phyloP scores from a whole-genome alignment of 1,140 invertebrate species.

The Panagrolaimus sp. region DNA sequence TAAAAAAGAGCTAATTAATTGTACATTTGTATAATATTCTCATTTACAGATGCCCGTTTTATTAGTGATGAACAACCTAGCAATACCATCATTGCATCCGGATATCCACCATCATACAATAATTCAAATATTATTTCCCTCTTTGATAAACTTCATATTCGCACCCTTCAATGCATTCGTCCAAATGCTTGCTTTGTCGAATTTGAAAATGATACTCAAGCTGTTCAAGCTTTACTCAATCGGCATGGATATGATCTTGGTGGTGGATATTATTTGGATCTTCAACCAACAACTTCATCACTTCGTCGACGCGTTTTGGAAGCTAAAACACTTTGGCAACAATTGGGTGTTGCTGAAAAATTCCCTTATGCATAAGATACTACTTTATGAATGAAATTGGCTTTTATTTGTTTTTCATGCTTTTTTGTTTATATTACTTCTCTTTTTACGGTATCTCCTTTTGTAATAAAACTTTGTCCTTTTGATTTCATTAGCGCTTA shows the following conservation, averaged over 20 bases:
- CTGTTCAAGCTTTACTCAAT: background rate
- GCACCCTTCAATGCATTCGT: background rate
- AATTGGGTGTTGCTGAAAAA: slow-evolving; percentile 10
- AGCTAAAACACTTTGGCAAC: background rate
- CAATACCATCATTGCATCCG: background rate
- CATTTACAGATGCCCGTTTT: background rate
- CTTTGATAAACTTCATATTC: background rate
- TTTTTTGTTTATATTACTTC: too few species aligned
- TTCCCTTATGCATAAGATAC: background rate
- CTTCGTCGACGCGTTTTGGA: background rate
- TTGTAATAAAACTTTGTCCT: too few species aligned
- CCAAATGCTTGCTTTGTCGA: slow-evolving; percentile 6
- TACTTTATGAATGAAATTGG: too few species aligned
- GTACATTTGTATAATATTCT: too few species aligned
- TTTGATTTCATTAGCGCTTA: too few species aligned
- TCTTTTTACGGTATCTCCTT: too few species aligned
- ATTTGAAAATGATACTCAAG: slow-evolving; percentile 9
- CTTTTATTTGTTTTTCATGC: too few species aligned
- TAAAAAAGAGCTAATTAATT: too few species aligned
- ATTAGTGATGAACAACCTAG: background rate
- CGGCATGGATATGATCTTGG: slow-evolving; percentile 9
- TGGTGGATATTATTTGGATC: background rate
- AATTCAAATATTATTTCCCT: background rate
- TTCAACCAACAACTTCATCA: background rate
- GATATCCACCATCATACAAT: slow-evolving; percentile 6